These are phyloP conservation scores for Phaethon lepturus DNA, from an alignment of 2,113 vertebrate species.

Conservation along the genomic window DNA sequence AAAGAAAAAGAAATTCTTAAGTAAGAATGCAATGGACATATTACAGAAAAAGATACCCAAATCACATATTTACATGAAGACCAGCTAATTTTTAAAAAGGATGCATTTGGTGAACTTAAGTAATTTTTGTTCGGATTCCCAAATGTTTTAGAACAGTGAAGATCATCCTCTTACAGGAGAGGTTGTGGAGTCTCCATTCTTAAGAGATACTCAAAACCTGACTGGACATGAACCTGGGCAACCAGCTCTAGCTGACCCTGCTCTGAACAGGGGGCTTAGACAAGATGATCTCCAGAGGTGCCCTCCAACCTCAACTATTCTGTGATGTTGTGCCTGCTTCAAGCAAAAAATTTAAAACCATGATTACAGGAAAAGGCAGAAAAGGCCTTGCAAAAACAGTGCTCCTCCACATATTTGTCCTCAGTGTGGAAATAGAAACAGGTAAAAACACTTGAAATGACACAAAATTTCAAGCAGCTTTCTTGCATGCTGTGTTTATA, in stretches of 20 bases:
- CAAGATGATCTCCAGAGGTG: not conserved
- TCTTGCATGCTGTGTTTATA: not conserved
- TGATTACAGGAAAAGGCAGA: not conserved
- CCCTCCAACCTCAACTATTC: not conserved
- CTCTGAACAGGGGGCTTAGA: not conserved
- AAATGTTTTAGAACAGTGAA: not conserved
- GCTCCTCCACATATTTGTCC: not conserved
- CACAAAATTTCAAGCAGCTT: not conserved
- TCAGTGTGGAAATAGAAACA: not conserved
- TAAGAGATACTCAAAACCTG: not conserved
- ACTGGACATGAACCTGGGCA: not conserved
- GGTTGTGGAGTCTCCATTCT: not conserved
- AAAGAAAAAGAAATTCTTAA: not conserved
- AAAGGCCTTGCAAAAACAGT: not conserved
- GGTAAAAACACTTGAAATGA: not conserved
- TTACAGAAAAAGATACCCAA: not conserved
- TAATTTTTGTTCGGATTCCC: not conserved
- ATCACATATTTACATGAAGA: not conserved
- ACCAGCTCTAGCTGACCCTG: rapidly evolving
- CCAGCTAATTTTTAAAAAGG: not conserved
- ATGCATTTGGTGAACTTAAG: not conserved
- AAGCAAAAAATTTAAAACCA: conserved; percentile 10
- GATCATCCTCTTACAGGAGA: not conserved
- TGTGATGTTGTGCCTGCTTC: not conserved
- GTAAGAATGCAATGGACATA: not conserved